Base-by-base conservation (phyloP, 2,888 invertebrate species). In the Hydraecia micacea region DNA sequence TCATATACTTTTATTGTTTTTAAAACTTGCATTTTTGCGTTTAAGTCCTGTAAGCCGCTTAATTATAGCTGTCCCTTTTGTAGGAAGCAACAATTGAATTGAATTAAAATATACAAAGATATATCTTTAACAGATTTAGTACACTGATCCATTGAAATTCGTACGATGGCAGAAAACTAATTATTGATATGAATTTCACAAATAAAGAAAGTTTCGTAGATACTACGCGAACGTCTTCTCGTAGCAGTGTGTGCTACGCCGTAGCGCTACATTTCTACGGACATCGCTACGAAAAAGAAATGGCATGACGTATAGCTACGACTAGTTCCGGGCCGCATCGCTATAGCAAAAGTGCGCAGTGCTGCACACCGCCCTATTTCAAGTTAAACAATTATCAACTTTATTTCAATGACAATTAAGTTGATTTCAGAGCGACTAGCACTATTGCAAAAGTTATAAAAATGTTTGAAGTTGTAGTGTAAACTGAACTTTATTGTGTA, bases 161-260 rank as follows among this genome's bases (percentile, higher is more conserved):
- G 6, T 39, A 11, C 21, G 11, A 3, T 52, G 32, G n/a, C 36
- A 69, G n/a, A 21, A 63, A 65, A 71, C 7, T 13, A n/a, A 21
- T 46, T 5, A 36, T 11, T 2, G 15, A 15, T 0, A 2, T 13
- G 9, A 18, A 21, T 39, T 42, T 46, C 4, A 25, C 1, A 28
- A 80, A 5, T 21, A 18, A 60, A 74, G 62, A 78, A 81, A 82
- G 63, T 15, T 6, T 0, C 6, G 7, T 68, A 2, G 15, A 49
- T 0, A 42, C n/a, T n/a, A 39, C 25, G n/a, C 11, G 5, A 36
- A 7, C 2, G 58, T 18, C 8, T 28, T 13, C 1, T 65, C 39
- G 63, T 80, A 79, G 58, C 62, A 18, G 21, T 46, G 7, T 78
- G 55, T n/a, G 68, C 79, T 79, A 84, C 68, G 63, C 21, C 80